Percentiles rank a stretch among this genome's conserved stretches.
Evolutionary conservation across 2,113 vertebrate species (phyloP).

Genomic region (Rhinopithecus roxellana): DNA sequence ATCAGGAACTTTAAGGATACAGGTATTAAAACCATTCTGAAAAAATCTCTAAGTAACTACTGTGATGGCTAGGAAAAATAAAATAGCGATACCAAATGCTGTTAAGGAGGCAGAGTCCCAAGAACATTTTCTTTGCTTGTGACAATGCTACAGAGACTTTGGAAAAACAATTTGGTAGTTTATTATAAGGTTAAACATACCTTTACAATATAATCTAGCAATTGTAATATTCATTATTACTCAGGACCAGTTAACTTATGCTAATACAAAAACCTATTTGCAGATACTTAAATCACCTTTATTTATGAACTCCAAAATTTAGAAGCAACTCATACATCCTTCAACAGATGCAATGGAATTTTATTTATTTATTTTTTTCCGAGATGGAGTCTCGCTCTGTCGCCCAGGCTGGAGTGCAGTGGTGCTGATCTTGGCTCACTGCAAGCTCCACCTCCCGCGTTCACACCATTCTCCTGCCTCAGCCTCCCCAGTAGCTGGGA

Average conservation of each 20-base stretch:
- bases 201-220: background rate
- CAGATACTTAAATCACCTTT: background rate
- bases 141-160: background rate
- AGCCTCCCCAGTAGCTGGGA: no score
- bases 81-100: background rate
- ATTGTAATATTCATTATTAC: background rate
- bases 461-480: no score
- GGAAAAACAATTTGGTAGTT: background rate
- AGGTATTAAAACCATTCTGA: background rate
- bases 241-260: background rate
- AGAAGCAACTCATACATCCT: background rate
- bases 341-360: background rate
- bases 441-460: no score
- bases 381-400: no score
- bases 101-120: background rate
- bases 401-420: no score
- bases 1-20: background rate
- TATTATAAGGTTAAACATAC: background rate
- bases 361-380: no score
- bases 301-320: background rate
- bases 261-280: background rate
- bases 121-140: background rate
- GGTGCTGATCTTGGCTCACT: no score
- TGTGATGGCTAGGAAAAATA: background rate
- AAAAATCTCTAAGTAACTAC: background rate